Evolutionary conservation across 1,140 invertebrate species (phyloP), one percentile per base, ranked within the genome.

Genomic region (Geopemphigus sp.): DNA sequence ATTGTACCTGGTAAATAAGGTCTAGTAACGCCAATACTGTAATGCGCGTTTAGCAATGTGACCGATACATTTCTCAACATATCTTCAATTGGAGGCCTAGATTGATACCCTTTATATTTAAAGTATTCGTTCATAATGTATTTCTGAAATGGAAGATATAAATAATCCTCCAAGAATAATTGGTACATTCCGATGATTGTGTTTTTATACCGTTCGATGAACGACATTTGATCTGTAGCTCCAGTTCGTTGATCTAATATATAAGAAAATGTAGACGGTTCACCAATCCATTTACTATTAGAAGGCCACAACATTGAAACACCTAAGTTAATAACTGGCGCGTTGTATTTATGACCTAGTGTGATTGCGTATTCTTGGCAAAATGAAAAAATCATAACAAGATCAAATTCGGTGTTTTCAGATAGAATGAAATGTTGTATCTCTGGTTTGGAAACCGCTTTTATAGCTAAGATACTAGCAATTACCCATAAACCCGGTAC

Each of bases 31-130:
- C 87, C 87, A 14, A 90, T 70, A 4, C 86, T 83, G 73, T 87
- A 87, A 84, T 91, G 88, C 17, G 86, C 85, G 83, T 91, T 91
- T 0, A 87, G 83, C 14, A 91, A 82, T n/a, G 90, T 81, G 59
- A 91, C 82, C 47, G 81, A 83, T 12, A 84, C 82, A 66, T 85
- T 84, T 53, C 82, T 82, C 50, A 83, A 82, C n/a, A 85, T 80
- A 50, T 84, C 83, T 14, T 81, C 56, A 11, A 85, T 29, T 4
- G 64, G 14, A 45, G 83, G 83, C 32, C 84, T 64, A 14, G 39
- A 78, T 32, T 83, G 74, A 17, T 68, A 80, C 10, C 82, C 83
- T 53, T 32, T 53, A 68, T 82, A 83, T 8, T 59, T 81, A 56
- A 84, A 81, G 50, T 82, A 80, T 22, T 81, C 72, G 12, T 81